Evolutionary conservation across 1,140 invertebrate genomes (phyloP).

Genomic region (Danaus plexippus): DNA sequence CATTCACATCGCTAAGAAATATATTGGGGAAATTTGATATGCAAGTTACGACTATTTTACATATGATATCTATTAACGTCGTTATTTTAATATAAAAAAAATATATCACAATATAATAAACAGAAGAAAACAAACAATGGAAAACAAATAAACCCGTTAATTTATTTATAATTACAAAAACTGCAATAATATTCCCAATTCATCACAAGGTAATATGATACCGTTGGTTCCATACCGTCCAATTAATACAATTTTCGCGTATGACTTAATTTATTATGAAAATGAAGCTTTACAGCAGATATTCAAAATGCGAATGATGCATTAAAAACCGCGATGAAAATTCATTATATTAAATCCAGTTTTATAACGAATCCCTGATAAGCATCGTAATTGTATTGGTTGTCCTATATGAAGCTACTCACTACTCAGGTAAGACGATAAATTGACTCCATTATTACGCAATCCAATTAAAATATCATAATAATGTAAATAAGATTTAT

Average conservation of each 20-base stretch:
- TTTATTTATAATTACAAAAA: too few species aligned
- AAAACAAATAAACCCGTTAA: too few species aligned
- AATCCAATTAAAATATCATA: constrained; percentile 1
- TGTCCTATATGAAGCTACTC: constrained; percentile 5
- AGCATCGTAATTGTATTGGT: constrained; percentile 7
- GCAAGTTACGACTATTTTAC: too few species aligned
- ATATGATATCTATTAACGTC: constrained; percentile 4
- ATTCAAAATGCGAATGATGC: not conserved
- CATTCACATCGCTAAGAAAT: constrained; percentile 13
- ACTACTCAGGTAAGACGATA: constrained; percentile 1
- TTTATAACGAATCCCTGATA: constrained; percentile 10
- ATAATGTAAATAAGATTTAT: not conserved
- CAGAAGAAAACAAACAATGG: too few species aligned
- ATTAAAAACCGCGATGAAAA: constrained; percentile 12
- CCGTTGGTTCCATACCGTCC: too few species aligned
- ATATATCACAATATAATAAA: too few species aligned
- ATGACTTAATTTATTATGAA: too few species aligned
- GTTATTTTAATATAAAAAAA: not conserved
- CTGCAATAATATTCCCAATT: too few species aligned
- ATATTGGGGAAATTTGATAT: too few species aligned
- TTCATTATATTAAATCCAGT: constrained; percentile 10
- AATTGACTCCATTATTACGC: constrained; percentile 9
- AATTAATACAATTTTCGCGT: too few species aligned
- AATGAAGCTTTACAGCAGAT: too few species aligned
- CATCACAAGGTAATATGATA: too few species aligned